Conservation (phyloP, 2,113 vertebrate genomes). For the Trichechus manatus region DNA sequence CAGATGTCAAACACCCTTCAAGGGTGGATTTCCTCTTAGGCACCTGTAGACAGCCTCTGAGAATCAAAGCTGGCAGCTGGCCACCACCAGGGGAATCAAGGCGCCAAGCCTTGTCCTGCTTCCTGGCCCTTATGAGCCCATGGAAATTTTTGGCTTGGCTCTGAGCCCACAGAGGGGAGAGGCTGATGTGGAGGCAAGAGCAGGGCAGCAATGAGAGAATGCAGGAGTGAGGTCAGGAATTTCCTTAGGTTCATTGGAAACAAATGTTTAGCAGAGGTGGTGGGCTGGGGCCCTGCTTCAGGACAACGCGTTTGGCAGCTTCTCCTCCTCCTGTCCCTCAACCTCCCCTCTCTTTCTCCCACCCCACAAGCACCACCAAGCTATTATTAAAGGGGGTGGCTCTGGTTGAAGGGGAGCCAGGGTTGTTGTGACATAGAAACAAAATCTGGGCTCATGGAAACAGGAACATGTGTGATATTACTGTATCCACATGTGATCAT, state of each 20-base stretch:
- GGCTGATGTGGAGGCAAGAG: not conserved
- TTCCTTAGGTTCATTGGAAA: constrained; percentile 73
- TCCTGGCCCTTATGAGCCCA: not conserved
- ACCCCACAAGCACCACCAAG: not conserved
- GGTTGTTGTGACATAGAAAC: not conserved
- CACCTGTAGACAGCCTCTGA: not conserved
- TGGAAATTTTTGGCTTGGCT: constrained; percentile 7
- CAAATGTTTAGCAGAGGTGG: constrained; percentile 58
- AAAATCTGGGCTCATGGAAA: not conserved
- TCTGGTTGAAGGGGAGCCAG: constrained; percentile 17
- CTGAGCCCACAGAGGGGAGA: constrained; percentile 16
- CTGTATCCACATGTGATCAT: not conserved
- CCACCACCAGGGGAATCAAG: not conserved
- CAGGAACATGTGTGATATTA: not conserved
- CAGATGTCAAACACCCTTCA: not conserved
- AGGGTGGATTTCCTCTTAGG: not conserved
- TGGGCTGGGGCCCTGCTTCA: not conserved
- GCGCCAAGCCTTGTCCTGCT: not conserved
- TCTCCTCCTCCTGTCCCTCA: not conserved
- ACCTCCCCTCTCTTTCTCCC: rapidly evolving
- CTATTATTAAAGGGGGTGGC: not conserved
- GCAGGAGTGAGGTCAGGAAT: constrained; percentile 56
- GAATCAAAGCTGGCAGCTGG: not conserved
- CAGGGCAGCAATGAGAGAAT: not conserved
- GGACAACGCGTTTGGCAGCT: not conserved